These are phyloP conservation scores for Sericinus montela DNA, from an alignment of 2,888 invertebrate genomes.

Conservation along the genomic window DNA sequence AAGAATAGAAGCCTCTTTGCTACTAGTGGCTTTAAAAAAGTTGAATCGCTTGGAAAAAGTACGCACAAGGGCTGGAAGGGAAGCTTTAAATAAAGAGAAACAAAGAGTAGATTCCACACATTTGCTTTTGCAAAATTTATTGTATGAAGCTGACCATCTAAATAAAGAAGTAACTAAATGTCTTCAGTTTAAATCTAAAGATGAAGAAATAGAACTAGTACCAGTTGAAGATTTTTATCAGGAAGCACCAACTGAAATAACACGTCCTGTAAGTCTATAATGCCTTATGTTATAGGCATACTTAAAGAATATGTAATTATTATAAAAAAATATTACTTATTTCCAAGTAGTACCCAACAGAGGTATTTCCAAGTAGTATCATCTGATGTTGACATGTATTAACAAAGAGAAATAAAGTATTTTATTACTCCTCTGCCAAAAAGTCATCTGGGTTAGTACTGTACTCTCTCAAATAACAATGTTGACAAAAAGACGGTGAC, in stretches of 20 bases:
- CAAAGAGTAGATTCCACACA: slow-evolving; percentile 94
- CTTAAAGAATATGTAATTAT: too few relatives aligned
- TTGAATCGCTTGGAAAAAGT: slow-evolving; percentile 94
- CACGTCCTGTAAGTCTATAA: slow-evolving; percentile 79
- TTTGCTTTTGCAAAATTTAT: slow-evolving; percentile 93
- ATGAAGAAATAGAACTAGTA: slow-evolving; percentile 94
- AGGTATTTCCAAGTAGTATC: too few relatives aligned
- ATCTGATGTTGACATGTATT: too few relatives aligned
- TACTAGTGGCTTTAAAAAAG: slow-evolving; percentile 91
- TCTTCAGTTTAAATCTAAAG: slow-evolving; percentile 95
- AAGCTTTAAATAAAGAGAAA: slow-evolving; percentile 89
- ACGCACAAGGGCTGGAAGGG: slow-evolving; percentile 89
- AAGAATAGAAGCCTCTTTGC: slow-evolving; percentile 85
- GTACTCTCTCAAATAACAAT: too few relatives aligned
- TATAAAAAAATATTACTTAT: too few relatives aligned
- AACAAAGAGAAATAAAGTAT: too few relatives aligned
- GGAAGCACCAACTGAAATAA: slow-evolving; percentile 85
- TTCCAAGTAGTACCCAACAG: too few relatives aligned
- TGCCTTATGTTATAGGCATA: background rate
- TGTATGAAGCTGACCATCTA: slow-evolving; percentile 96
- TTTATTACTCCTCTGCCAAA: too few relatives aligned
- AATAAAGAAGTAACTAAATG: slow-evolving; percentile 97
- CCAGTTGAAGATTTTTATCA: slow-evolving; percentile 89
- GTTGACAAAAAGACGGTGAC: too few relatives aligned
- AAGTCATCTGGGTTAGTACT: too few relatives aligned